Evolutionary conservation across 2,888 invertebrate genomes (phyloP).

Genomic region (Drosophila neotestacea): DNA sequence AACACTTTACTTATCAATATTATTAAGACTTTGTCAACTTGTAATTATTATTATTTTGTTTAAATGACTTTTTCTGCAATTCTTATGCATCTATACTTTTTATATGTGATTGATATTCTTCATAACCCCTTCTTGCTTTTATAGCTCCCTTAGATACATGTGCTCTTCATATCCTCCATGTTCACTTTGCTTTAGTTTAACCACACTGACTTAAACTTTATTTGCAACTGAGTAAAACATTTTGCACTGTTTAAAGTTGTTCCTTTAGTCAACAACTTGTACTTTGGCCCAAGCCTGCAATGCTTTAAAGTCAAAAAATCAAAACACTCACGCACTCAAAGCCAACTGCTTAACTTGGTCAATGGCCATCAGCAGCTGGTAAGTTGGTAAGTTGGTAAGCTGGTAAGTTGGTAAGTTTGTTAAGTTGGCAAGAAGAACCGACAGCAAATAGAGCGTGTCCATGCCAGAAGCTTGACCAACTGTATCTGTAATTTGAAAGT

Average conservation of each 20-base stretch:
- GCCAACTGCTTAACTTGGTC: constrained; percentile 40
- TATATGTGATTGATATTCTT: not conserved
- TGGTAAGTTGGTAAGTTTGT: constrained; percentile 29
- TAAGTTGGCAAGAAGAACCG: constrained; percentile 47
- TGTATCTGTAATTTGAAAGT: constrained; percentile 70
- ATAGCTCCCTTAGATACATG: not conserved
- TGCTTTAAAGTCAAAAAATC: not conserved
- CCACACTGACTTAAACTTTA: not conserved
- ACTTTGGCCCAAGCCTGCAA: not conserved
- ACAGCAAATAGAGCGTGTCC: constrained; percentile 70
- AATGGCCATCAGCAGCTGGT: constrained; percentile 37
- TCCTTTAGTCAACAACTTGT: not conserved
- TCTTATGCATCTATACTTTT: not conserved
- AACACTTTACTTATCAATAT: not conserved
- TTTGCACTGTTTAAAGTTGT: not conserved
- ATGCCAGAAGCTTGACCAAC: constrained; percentile 70
- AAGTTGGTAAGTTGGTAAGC: constrained; percentile 8
- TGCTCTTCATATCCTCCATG: not conserved
- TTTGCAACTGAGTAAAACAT: not conserved
- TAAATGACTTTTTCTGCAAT: too few relatives aligned
- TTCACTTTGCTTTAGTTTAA: not conserved
- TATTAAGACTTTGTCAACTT: not conserved
- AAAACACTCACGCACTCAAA: constrained; percentile 22
- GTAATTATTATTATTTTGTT: not conserved
- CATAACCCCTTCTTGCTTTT: not conserved